Evolutionary conservation across 1,140 invertebrate species (phyloP).

Genomic region (Euwallacea fornicatus): DNA sequence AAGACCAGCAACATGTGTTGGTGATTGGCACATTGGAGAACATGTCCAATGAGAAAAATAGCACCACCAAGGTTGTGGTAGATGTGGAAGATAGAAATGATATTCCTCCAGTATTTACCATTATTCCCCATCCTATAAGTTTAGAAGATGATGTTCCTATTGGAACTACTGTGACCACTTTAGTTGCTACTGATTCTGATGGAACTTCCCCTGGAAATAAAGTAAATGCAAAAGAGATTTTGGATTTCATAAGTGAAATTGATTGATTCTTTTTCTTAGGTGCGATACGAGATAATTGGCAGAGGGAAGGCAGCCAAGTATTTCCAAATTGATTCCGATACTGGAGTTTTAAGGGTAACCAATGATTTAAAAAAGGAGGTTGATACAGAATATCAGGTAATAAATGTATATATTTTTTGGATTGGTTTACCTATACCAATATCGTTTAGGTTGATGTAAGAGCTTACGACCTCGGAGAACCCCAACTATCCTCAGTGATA

Average conservation of each 20-base stretch:
- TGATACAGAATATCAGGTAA: conserved; percentile 82
- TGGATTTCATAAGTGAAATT: not conserved
- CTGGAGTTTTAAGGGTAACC: conserved; percentile 73
- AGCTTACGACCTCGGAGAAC: conserved; percentile 85
- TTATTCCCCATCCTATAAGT: conserved; percentile 76
- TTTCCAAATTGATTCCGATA: conserved; percentile 84
- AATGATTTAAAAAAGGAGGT: conserved; percentile 83
- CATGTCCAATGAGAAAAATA: conserved; percentile 65
- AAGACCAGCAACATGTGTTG: conserved; percentile 70
- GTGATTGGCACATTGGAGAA: conserved; percentile 83
- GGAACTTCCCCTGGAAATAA: conserved; percentile 80
- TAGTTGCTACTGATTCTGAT: conserved; percentile 79
- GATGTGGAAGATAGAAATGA: conserved; percentile 83
- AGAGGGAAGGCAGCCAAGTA: conserved; percentile 77
- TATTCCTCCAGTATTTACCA: conserved; percentile 82
- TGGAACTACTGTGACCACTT: conserved; percentile 75
- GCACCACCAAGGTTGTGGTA: conserved; percentile 74
- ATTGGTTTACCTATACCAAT: not conserved
- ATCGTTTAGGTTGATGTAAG: conserved; percentile 72
- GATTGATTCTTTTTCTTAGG: conserved; percentile 33
- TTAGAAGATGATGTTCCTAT: conserved; percentile 81
- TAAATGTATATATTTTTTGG: conserved; percentile 24
- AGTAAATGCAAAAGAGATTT: conserved; percentile 52
- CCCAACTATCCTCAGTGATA: conserved; percentile 75
- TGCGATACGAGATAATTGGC: conserved; percentile 79